Evolutionary conservation across 2,797 vertebrate species (phyloP).

Genomic region (Dendrocincla fuliginosa): DNA sequence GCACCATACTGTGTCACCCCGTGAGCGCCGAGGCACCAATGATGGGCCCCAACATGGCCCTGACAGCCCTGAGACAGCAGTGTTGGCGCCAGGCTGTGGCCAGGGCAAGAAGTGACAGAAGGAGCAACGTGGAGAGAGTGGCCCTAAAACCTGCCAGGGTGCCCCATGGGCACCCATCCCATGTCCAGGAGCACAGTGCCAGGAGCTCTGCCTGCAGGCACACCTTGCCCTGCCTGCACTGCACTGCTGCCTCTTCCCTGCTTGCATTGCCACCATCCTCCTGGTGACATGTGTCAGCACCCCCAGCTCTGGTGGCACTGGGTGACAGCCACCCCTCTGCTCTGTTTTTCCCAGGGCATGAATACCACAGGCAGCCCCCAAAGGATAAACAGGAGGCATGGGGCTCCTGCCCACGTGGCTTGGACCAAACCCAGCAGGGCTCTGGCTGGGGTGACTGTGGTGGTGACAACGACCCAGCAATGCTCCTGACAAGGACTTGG

Average conservation of each 20-base stretch:
- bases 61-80: rapidly evolving
- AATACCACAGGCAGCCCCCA: neutral
- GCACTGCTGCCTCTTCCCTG: neutral
- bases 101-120: neutral
- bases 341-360: neutral
- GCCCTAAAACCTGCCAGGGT: neutral
- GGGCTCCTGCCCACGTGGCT: rapidly evolving
- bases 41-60: rapidly evolving
- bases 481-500: neutral
- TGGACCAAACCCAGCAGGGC: neutral
- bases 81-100: neutral
- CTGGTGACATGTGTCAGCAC: rapidly evolving
- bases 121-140: rapidly evolving
- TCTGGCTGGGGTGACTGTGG: neutral
- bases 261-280: neutral
- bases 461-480: neutral
- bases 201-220: neutral
- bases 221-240: neutral
- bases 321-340: neutral
- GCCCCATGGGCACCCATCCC: neutral
- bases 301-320: neutral
- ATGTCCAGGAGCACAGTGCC: neutral
- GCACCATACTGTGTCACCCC: neutral
- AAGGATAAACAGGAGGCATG: neutral
- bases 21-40: rapidly evolving